Evolutionary conservation across 2,113 vertebrate genomes (phyloP), one percentile per base, ranked within the genome.

Genomic region (Hypocryptadius cinnamomeus): DNA sequence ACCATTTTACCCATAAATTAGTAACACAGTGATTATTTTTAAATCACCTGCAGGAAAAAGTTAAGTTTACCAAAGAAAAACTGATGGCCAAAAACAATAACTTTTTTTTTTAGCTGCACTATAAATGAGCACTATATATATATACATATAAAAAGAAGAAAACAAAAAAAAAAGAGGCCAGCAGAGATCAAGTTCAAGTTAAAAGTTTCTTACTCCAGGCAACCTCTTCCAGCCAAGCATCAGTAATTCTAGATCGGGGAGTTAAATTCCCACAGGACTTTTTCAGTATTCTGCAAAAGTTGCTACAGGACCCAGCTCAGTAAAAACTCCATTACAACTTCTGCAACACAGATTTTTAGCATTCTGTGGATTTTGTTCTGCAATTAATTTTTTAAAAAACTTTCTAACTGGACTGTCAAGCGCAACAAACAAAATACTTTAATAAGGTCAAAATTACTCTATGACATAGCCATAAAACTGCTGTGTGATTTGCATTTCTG

Each of bases 131-230:
- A 76, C 5, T 8, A 59, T 28, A 59, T 20, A n/a, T 13, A 66
- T 12, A 33, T 16, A 51, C 10, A 45, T 11, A 45, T 11, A 22
- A 28, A 63, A 54, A 80, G 18, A 12, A 5, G 15, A 27, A 35
- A 90, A 69, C 2, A 42, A 54, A 33, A 31, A 56, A 20, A 50
- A 30, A 50, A 79, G 35, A 65, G 18, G 44, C n/a, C 74, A 77
- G 37, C 0, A 0, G 25, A 82, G 54, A 85, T 54, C 40, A 90
- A 54, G 51, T 80, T 85, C 42, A 83, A 89, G 78, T 72, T 61
- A 33, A 61, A 92, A 89, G 87, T 63, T 91, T 90, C 72, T 89
- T 82, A 86, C 66, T 81, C 69, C 80, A 80, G 35, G 47, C 3
- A n/a, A 86, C 39, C 44, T 88, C 71, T 80, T 66, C 69, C 66